These are phyloP conservation scores for Netelia melanura DNA, from an alignment of 2,888 invertebrate species.

Conservation along the genomic window DNA sequence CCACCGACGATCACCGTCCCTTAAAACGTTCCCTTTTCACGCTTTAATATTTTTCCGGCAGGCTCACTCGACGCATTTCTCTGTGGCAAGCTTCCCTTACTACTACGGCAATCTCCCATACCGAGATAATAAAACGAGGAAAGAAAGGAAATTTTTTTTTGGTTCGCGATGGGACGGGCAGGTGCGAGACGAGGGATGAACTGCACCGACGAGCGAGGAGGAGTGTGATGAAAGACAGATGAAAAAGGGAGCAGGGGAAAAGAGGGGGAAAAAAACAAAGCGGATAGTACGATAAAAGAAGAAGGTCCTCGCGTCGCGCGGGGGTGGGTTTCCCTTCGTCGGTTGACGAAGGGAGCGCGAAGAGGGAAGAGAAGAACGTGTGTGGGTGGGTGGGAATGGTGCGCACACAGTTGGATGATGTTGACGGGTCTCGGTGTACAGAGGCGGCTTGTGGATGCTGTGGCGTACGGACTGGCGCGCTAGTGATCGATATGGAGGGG, in stretches of 20 bases:
- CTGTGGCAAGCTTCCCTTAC: slow-evolving; percentile 10
- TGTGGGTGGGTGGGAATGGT: not conserved
- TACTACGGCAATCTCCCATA: slow-evolving; percentile 31
- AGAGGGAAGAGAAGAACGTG: slow-evolving; percentile 16
- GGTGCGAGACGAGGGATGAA: not conserved
- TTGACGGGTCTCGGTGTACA: slow-evolving; percentile 66
- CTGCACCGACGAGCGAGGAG: not conserved
- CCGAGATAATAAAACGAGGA: slow-evolving; percentile 59
- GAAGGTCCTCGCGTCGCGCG: slow-evolving; percentile 4
- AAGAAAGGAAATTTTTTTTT: slow-evolving; percentile 49
- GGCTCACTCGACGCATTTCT: slow-evolving; percentile 36
- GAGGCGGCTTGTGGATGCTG: slow-evolving; percentile 62
- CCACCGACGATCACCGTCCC: slow-evolving; percentile 57
- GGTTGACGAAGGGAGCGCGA: slow-evolving; percentile 33
- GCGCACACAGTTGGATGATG: slow-evolving; percentile 59
- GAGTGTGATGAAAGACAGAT: not conserved
- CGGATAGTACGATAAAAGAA: slow-evolving; percentile 34
- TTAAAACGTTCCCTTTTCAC: slow-evolving; percentile 64
- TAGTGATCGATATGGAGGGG: slow-evolving; percentile 80
- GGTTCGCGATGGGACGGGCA: slow-evolving; percentile 5
- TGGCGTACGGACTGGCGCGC: slow-evolving; percentile 71
- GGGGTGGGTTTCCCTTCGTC: not conserved
- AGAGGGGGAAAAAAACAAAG: slow-evolving; percentile 18
- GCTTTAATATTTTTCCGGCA: slow-evolving; percentile 66
- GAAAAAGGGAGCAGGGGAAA: not conserved